Conservation (phyloP, 1,140 invertebrate species). For the Plutomurus gul region DNA sequence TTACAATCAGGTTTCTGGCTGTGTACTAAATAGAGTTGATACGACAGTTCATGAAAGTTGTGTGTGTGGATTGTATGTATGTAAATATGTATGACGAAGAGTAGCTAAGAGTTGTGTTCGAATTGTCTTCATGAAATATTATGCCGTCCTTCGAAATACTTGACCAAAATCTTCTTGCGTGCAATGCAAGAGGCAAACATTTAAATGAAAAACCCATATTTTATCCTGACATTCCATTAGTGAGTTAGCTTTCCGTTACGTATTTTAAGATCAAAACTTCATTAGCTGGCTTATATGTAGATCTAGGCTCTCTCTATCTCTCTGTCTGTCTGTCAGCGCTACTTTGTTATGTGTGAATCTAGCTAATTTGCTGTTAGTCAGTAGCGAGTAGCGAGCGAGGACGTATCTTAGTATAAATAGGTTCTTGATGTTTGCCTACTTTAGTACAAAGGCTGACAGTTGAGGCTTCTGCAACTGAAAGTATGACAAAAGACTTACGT, state of each 20-base stretch:
- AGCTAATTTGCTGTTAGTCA: neutral
- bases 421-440: conserved; percentile 14
- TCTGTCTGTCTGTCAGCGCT: too few species aligned
- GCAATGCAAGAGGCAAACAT: neutral
- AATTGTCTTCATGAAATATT: neutral
- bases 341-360: neutral
- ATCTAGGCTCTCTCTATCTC: too few species aligned
- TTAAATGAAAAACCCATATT: neutral
- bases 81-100: neutral
- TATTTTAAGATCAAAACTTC: too few species aligned
- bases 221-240: neutral
- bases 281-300: too few species aligned
- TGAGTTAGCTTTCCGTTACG: neutral
- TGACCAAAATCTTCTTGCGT: neutral
- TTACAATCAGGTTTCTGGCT: too few species aligned
- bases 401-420: neutral
- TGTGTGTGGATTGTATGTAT: neutral
- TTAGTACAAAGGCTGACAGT: neutral
- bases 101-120: neutral
- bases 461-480: neutral
- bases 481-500: conserved; percentile 13
- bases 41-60: too few species aligned
- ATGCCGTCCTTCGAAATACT: neutral
- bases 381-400: neutral
- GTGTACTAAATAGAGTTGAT: too few species aligned